Evolutionary conservation across 92 coral and sea anemone species (phyloP), one percentile per base, ranked within the genome.

Genomic region (Pocillopora meandrina): DNA sequence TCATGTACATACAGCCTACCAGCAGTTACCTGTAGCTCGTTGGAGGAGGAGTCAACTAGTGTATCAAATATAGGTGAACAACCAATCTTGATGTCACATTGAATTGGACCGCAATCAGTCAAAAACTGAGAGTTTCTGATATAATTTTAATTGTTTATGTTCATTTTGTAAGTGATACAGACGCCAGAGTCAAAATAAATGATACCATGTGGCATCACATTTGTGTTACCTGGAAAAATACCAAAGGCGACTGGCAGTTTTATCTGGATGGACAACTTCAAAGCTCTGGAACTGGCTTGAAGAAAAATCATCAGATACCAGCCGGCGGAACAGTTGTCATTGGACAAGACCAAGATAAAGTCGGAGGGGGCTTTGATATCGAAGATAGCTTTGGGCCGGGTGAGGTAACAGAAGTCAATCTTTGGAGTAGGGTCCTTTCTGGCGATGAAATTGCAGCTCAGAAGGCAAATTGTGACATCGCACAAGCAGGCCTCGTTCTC

Each of bases 341-440:
- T 5, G 84, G 84, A 11, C 84, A 80, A 68, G 84, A 80, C 16
- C 84, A 80, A 33, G 84, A 80, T 57, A 68, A 9, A 0, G 34
- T 75, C 16, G 65, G 79, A 58, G 79, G 79, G 3, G 67, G 56
- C 13, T 75, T 75, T 52, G 7, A 15, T 0, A 15, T 1, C 12
- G 16, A 8, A 0, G 79, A 59, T 19, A 66, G 66, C 5, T 75
- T 75, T 75, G 79, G 79, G 13, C 66, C 65, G 33, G 79, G 79
- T 60, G 66, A 75, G 19, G 19, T 58, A 7, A 31, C 66, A 31
- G 79, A 75, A 59, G 52, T 75, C 20, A 75, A 75, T 61, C 63
- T 75, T 14, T 75, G 79, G 79, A 9, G 2, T 55, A 75, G 6
- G 55, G 79, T 59, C 5, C 66, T 75, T 1, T 75, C 79, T 1